phyloP scores from a whole-genome alignment of 1,140 invertebrate species.

The Panagrolaimus sp. region DNA sequence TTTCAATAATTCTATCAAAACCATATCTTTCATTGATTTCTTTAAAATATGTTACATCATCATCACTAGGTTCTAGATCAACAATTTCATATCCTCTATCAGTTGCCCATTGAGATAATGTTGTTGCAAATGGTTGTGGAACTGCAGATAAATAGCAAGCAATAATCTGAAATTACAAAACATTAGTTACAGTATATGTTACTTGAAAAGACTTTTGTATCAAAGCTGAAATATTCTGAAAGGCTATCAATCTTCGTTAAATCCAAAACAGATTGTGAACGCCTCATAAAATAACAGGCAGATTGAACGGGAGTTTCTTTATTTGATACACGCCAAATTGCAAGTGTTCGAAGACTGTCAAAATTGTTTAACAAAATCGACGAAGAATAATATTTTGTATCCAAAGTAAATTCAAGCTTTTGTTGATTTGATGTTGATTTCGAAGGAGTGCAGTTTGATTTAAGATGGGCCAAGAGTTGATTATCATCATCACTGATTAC shows the following conservation, averaged over 20 bases:
- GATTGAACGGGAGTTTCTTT: neutral
- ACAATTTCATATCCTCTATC: neutral
- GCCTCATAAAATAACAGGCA: neutral
- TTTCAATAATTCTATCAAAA: neutral
- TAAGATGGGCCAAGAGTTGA: neutral
- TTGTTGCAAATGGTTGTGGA: conserved; percentile 2
- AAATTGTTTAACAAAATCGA: neutral
- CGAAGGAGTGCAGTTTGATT: neutral
- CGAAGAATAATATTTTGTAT: neutral
- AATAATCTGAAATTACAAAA: neutral
- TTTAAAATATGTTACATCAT: neutral
- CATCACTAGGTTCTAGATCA: neutral
- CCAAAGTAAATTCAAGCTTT: neutral
- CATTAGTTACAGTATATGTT: neutral
- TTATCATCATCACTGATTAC: neutral
- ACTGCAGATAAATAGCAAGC: neutral
- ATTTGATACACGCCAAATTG: neutral
- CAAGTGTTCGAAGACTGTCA: neutral
- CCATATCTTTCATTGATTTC: conserved; percentile 4
- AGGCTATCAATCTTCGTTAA: neutral
- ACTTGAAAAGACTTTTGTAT: neutral
- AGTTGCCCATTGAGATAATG: neutral
- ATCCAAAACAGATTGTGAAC: neutral
- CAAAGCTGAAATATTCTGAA: neutral
- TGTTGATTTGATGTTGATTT: neutral